These are phyloP conservation scores for Saguinus midas DNA, from an alignment of 2,113 vertebrate species.

Conservation along the genomic window DNA sequence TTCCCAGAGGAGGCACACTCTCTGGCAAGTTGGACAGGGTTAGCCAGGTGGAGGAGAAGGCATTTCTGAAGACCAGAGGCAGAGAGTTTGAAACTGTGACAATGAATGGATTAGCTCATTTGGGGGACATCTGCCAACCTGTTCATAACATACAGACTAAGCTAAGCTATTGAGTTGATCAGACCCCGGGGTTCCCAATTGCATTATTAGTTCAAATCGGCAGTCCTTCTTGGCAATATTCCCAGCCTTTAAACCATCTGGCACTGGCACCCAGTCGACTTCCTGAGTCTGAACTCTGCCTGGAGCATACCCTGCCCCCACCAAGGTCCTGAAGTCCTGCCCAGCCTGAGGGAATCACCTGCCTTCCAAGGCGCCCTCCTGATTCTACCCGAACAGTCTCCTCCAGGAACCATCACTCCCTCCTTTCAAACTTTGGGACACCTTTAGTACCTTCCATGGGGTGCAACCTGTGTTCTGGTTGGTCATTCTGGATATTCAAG, in stretches of 20 bases:
- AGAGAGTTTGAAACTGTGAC: not conserved
- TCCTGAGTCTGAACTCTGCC: not conserved
- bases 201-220: not conserved
- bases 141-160: not conserved
- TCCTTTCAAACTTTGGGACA: not conserved
- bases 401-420: not conserved
- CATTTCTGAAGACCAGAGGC: not conserved
- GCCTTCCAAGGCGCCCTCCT: not conserved
- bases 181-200: not conserved
- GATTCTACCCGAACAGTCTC: not conserved
- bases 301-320: not conserved
- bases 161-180: not conserved
- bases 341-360: not conserved
- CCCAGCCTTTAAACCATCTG: not conserved
- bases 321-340: not conserved
- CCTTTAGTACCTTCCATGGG: not conserved
- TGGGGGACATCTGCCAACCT: not conserved
- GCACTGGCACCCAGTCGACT: not conserved
- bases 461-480: not conserved
- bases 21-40: not conserved
- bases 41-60: not conserved
- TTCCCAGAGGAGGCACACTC: not conserved
- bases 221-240: not conserved
- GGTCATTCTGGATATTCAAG: not conserved
- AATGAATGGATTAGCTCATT: not conserved